Percentiles rank a stretch among this genome's conserved stretches.
Evolutionary conservation across 2,113 vertebrate species (phyloP).

Genomic region (Microcebus jonahi): DNA sequence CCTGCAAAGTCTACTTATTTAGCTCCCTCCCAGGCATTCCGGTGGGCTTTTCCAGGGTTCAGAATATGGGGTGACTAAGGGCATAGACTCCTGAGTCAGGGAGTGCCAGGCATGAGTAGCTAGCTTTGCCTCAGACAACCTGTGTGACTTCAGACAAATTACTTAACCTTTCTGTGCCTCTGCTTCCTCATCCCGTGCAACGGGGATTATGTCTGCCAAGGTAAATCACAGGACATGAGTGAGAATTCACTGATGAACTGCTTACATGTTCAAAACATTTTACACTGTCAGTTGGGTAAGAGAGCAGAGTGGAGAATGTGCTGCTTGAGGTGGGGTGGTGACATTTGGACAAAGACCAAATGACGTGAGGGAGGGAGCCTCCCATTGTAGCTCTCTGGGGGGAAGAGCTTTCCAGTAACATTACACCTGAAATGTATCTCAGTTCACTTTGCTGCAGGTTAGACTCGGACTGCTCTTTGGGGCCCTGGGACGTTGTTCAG

Average conservation of each 20-base stretch:
- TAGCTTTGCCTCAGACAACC: neutral
- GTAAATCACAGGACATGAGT: no score
- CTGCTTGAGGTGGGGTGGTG: neutral
- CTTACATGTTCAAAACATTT: neutral
- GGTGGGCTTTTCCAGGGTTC: neutral
- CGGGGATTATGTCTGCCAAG: neutral
- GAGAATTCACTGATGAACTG: neutral
- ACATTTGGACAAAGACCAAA: neutral
- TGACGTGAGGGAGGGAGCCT: neutral
- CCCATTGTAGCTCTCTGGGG: no score
- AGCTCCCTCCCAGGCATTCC: neutral
- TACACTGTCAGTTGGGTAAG: neutral
- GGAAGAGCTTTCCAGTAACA: no score
- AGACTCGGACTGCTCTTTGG: neutral
- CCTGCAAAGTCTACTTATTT: neutral
- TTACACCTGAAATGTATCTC: neutral
- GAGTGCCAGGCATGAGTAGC: neutral
- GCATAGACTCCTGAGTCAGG: neutral
- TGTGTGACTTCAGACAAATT: conserved; percentile 10
- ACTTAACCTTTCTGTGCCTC: neutral
- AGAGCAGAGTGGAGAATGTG: neutral
- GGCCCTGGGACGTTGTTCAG: neutral
- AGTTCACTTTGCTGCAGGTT: neutral
- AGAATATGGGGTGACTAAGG: neutral
- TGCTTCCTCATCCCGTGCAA: neutral